phyloP scores from a whole-genome alignment of 2,888 invertebrate species.

The Eristalinus sepulchralis region DNA sequence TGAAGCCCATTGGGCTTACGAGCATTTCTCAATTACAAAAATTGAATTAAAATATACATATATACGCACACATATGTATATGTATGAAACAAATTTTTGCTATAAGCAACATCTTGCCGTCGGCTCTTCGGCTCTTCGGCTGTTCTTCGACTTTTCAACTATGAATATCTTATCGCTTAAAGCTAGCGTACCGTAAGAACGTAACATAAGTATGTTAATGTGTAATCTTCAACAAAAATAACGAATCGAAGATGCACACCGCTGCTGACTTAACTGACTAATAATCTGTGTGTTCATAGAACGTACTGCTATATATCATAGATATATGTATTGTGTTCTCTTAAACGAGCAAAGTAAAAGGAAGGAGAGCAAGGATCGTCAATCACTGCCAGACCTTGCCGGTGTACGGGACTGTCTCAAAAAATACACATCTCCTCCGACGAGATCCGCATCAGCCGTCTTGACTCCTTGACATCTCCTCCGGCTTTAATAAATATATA shows the following conservation, averaged over 20 bases:
- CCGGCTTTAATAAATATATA: neutral
- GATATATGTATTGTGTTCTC: constrained; percentile 97
- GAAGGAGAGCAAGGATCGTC: constrained; percentile 74
- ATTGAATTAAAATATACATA: constrained; percentile 46
- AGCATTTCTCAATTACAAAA: constrained; percentile 55
- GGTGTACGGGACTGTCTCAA: constrained; percentile 67
- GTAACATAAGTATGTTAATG: too few relatives aligned
- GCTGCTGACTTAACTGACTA: constrained; percentile 59
- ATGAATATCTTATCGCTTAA: constrained; percentile 12
- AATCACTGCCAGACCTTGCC: constrained; percentile 85
- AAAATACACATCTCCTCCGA: constrained; percentile 66
- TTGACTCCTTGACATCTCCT: constrained; percentile 4
- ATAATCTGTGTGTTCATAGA: constrained; percentile 89
- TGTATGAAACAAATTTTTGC: constrained; percentile 14
- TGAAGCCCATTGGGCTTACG: constrained; percentile 70
- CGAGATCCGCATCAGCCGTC: constrained; percentile 48
- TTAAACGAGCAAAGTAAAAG: constrained; percentile 5
- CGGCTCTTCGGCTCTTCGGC: constrained; percentile 28
- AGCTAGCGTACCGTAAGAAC: constrained; percentile 59
- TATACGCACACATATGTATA: neutral
- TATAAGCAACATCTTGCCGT: constrained; percentile 43
- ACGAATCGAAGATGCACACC: constrained; percentile 34
- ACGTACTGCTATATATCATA: constrained; percentile 98
- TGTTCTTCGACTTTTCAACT: neutral
- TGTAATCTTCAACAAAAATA: constrained; percentile 48